phyloP scores from a whole-genome alignment of 2,113 vertebrate genomes.

The Notechis scutatus region DNA sequence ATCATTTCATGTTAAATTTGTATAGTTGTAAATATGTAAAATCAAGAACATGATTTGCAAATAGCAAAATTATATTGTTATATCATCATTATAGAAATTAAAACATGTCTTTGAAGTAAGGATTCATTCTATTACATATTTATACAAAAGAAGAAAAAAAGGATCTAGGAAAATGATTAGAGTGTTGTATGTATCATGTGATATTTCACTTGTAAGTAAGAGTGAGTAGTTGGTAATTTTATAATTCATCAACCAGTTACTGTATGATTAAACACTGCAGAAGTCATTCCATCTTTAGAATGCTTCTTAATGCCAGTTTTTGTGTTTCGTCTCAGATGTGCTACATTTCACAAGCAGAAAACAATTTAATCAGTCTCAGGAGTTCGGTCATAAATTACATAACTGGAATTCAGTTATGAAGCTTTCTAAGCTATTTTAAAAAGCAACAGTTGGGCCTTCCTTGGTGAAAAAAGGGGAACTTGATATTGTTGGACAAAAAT shows the following conservation, averaged over 20 bases:
- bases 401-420: background rate
- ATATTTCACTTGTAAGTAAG: background rate
- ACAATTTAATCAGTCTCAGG: background rate
- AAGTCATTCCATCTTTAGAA: background rate
- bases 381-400: background rate
- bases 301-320: background rate
- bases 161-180: background rate
- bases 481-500: background rate
- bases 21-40: background rate
- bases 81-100: background rate
- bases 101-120: background rate
- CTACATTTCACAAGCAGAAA: background rate
- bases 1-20: background rate
- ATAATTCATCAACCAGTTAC: background rate
- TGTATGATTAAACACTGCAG: background rate
- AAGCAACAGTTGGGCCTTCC: background rate
- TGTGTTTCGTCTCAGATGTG: slow-evolving; percentile 1
- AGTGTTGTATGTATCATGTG: background rate
- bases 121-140: background rate
- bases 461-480: background rate
- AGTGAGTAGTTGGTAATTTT: background rate
- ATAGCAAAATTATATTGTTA: background rate
- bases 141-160: background rate
- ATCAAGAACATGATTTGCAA: background rate
- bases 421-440: background rate